Evolutionary conservation across 2,888 invertebrate species (phyloP), one percentile per base, ranked within the genome.

Genomic region (Chromoteleia sp.): DNA sequence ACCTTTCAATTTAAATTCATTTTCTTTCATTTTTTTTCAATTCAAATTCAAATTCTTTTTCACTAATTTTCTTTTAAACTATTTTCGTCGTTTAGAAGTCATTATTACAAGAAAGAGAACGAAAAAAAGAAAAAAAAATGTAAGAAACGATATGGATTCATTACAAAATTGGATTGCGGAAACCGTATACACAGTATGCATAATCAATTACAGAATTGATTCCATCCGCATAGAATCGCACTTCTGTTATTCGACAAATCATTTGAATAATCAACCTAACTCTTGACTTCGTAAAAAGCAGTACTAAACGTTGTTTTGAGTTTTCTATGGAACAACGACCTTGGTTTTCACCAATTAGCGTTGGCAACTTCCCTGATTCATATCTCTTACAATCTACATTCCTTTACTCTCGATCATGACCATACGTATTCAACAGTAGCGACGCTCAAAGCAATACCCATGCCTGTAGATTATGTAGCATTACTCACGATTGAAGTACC

Each of bases 331-430:
- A 30, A n/a, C 45, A 15, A 45, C 56, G 21, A 52, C 56, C 63
- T 65, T 75, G 78, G 63, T 83, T 83, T 86, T 86, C 85, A 86
- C 88, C 88, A 90, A 89, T 90, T 90, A 89, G 88, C 86, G 88
- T 88, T 33, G 45, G 56, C 12, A 89, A 87, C 87, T 87, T 85
- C 85, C 86, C 86, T 88, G 88, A 88, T 88, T 87, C 86, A 83
- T 85, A 84, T 88, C 73, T 86, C 85, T 86, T 86, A 84, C 86
- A 89, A 89, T 89, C 87, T 89, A 83, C 88, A 88, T 89, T 87
- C 87, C 88, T 88, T 87, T 88, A 87, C 70, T 56, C 58, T 65
- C 48, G 56, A 70, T 70, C 70, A 58, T 70, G 75, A 80, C 74
- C 68, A 79, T 79, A 73, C 74, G 80, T 68, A 80, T 80, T 73